Evolutionary conservation across 1,140 invertebrate species (phyloP), one percentile per base, ranked within the genome.

Genomic region (Lepidurus packardi): DNA sequence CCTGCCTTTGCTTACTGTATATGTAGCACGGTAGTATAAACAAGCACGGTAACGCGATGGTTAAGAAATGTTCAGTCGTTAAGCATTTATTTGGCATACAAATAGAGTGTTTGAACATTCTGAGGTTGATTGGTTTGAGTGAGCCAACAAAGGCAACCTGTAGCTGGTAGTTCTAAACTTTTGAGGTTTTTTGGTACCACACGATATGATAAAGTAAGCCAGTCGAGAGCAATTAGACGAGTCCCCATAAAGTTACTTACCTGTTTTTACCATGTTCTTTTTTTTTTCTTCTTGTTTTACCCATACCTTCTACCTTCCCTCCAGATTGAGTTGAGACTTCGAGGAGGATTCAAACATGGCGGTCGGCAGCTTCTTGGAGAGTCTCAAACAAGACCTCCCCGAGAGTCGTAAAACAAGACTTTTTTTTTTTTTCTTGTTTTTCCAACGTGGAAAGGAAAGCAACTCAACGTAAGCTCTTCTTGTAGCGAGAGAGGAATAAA

Each of bases 171-270:
- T 34, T 34, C 34, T 34, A 34, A 3, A 34, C 3, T 34, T 34
- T 34, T 34, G 34, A 34, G 34, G 34, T 34, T 34, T 34, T 34
- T 34, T 0, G 34, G 34, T 34, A 34, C 34, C 34, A 2, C 53
- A 65, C 53, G 53, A n/a, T 34, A 65, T 65, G 53, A 65, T 65
- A 65, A 65, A 16, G 16, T 65, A 65, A 65, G n/a, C 53, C 53
- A 65, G 53, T 65, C 53, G 53, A 65, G 53, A 65, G 53, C 53
- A 65, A 65, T 65, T 65, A 65, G 53, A 65, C 53, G 21, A 65
- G 53, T 65, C 53, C n/a, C 53, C 53, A 65, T 65, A 65, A 65
- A 65, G 53, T 65, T 65, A 65, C 53, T 21, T 65, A 21, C 53
- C 21, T 65, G 16, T 65, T 65, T 21, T 65, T 21, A n/a, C n/a